These are phyloP conservation scores for Pemphigus obesinymphae DNA, from an alignment of 1,140 invertebrate genomes.

Conservation along the genomic window DNA sequence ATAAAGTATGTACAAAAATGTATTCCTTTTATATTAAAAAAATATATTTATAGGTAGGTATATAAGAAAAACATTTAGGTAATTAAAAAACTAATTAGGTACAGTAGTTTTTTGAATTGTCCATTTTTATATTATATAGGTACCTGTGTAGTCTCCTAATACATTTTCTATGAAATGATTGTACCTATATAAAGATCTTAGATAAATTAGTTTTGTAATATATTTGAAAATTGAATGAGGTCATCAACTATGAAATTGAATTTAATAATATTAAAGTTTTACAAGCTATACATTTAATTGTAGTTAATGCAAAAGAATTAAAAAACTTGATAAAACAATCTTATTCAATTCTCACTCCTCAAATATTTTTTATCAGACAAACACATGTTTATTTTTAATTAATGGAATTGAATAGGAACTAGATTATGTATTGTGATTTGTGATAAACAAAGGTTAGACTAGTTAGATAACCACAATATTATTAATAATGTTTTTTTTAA, in stretches of 20 bases:
- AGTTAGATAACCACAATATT: background rate
- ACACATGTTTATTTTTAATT: conserved; percentile 18
- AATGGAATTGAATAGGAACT: background rate
- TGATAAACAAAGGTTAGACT: conserved; percentile 20
- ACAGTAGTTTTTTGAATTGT: background rate
- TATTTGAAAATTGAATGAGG: background rate
- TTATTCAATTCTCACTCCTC: background rate
- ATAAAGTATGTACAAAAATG: background rate
- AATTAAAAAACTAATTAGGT: too few relatives aligned
- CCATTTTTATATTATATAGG: background rate
- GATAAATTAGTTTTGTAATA: background rate
- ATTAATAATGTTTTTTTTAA: background rate
- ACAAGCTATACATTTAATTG: background rate
- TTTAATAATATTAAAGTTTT: background rate
- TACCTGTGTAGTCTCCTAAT: background rate
- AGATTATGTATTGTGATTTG: too few relatives aligned
- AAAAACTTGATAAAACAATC: background rate
- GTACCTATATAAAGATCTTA: background rate
- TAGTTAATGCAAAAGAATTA: background rate
- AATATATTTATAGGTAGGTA: too few relatives aligned
- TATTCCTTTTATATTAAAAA: background rate
- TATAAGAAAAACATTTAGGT: too few relatives aligned
- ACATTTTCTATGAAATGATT: background rate
- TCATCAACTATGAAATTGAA: background rate
- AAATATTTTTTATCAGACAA: conserved; percentile 4